Percentiles rank a stretch among this genome's conserved stretches.
phyloP scores from a whole-genome alignment of 2,113 vertebrate genomes.

The Antigone vipio region DNA sequence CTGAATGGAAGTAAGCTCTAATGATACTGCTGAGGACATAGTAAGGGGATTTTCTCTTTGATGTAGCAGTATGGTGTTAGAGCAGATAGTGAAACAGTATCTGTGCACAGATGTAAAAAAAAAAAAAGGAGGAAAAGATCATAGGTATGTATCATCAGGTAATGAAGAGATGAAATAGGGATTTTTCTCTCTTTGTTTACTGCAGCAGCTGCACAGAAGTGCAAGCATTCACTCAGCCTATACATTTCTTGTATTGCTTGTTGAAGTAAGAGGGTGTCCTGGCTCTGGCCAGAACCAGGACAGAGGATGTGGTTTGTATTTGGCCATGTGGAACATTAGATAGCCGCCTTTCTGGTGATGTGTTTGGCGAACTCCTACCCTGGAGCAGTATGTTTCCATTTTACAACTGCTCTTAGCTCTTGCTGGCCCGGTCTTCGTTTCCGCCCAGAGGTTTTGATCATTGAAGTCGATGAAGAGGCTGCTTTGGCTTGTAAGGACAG shows the following conservation, averaged over 20 bases:
- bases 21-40: no score
- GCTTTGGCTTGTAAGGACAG: background rate
- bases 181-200: background rate
- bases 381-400: background rate
- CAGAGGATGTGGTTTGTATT: background rate
- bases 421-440: background rate
- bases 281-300: no score
- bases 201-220: background rate
- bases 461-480: background rate
- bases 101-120: background rate
- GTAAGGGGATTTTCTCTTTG: background rate
- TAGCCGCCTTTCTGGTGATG: background rate
- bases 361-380: background rate
- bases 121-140: background rate
- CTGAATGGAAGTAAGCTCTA: background rate
- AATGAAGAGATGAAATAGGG: background rate
- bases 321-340: background rate
- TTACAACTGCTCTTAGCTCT: background rate
- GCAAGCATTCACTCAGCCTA: background rate
- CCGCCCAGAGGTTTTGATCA: background rate
- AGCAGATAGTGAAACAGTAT: background rate
- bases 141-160: background rate
- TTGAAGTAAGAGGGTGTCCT: background rate
- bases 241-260: background rate
- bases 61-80: background rate